Base-by-base conservation (phyloP, 2,888 invertebrate genomes). In the Chymomyza procnemis region DNA sequence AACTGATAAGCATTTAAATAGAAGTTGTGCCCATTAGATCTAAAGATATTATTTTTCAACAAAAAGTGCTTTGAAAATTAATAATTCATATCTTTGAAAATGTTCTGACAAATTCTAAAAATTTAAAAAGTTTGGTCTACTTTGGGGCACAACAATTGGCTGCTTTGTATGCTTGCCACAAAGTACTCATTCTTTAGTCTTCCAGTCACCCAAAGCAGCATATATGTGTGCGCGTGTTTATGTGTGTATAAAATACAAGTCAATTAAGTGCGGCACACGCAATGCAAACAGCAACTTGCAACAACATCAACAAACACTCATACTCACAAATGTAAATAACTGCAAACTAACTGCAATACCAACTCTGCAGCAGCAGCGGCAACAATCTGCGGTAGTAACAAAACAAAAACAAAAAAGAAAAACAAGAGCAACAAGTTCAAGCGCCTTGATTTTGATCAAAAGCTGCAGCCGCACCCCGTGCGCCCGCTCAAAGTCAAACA, bases 361-460 rank as follows among this genome's bases (percentile, higher is more conserved):
- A 66, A 47, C 61, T 60, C 58, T 21, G 34, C 57, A 50, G 60
- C 21, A 61, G 21, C 50, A 61, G 58, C 22, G 22, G 19, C n/a
- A 18, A 16, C 57, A 30, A 22, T 8, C 6, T 14, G 69, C 67
- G 63, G 61, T 50, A 50, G 50, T 50, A 50, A 70, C 76, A 41
- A 69, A 57, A 70, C 76, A 84, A 57, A 70, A 78, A 84, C 82
- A 84, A 81, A 69, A 57, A 70, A 78, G 12, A 69, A 57, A 70
- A 78, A 80, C 85, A 84, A 81, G 80, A 85, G 78, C 82, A 84
- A 79, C 83, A 86, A 86, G 86, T 86, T 83, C 86, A 86, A 83
- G 80, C 82, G 82, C 84, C 80, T 79, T 71, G 79, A 79, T 78
- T 78, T 77, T 78, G 76, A 78, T 78, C 78, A 78, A 61, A 21